Evolutionary conservation across 2,113 vertebrate genomes (phyloP).

Genomic region (Calonectris borealis): DNA sequence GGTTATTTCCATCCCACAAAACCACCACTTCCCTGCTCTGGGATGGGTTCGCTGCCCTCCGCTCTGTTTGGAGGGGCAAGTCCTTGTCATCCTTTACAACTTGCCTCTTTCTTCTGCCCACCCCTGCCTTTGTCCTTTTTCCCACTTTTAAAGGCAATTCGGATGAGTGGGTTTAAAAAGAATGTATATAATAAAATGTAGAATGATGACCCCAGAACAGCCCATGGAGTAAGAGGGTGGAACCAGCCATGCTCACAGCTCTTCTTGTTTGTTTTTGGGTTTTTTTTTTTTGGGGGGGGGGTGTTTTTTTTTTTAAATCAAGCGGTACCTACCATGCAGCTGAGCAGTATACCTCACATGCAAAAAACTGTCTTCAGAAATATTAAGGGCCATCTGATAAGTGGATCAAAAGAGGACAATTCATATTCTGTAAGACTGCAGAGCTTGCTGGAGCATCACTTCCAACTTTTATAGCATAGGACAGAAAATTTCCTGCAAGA

Average conservation of each 20-base stretch:
- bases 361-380: background rate
- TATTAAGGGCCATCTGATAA: background rate
- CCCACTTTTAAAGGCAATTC: background rate
- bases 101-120: background rate
- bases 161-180: background rate
- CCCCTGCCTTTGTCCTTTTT: fast-evolving
- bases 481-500: background rate
- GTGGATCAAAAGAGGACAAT: background rate
- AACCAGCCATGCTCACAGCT: background rate
- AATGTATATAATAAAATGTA: background rate
- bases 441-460: background rate
- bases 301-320: background rate
- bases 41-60: background rate
- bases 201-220: background rate
- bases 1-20: background rate
- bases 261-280: background rate
- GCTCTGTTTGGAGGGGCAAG: background rate
- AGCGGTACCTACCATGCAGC: background rate
- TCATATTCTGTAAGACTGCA: background rate
- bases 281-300: background rate
- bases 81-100: background rate
- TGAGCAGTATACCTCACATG: background rate
- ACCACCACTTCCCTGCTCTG: background rate
- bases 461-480: background rate
- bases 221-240: background rate